Percentiles rank a stretch among this genome's conserved stretches.
These are phyloP conservation scores for Kuschelorhynchus macadamiae DNA, from an alignment of 2,888 invertebrate genomes.

Conservation along the genomic window DNA sequence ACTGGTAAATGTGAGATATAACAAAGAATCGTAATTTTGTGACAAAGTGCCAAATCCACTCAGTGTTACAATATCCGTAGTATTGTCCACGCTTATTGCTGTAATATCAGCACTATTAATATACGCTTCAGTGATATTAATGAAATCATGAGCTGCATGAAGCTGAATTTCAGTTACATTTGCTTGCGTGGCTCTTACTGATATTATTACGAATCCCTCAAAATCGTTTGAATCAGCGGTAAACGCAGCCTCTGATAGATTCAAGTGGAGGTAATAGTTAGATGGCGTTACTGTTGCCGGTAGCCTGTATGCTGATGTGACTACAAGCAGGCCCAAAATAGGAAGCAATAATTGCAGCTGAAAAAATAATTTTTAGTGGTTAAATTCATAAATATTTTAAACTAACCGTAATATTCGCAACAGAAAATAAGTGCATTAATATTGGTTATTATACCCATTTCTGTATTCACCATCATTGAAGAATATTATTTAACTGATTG, in stretches of 20 bases:
- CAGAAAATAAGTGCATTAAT: too few species aligned
- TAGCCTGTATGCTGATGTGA: slow-evolving; percentile 36
- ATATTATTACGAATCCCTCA: slow-evolving; percentile 39
- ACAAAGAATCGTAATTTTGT: not conserved
- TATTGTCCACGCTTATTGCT: slow-evolving; percentile 34
- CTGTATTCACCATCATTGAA: too few species aligned
- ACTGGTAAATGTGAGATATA: slow-evolving; percentile 39
- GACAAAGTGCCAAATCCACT: not conserved
- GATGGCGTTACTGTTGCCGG: slow-evolving; percentile 42
- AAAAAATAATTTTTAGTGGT: too few species aligned
- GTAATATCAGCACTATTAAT: slow-evolving; percentile 24
- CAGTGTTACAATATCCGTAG: slow-evolving; percentile 48
- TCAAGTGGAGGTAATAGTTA: slow-evolving; percentile 41
- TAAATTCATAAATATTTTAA: too few species aligned
- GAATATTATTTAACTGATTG: too few species aligned
- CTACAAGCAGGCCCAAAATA: not conserved
- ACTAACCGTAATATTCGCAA: too few species aligned
- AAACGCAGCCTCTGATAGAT: slow-evolving; percentile 37
- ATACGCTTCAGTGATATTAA: slow-evolving; percentile 37
- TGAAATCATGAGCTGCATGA: slow-evolving; percentile 48
- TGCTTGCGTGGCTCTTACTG: slow-evolving; percentile 12
- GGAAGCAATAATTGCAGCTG: not conserved
- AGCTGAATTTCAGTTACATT: slow-evolving; percentile 34
- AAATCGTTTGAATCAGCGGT: slow-evolving; percentile 35
- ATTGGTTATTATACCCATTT: too few species aligned